Evolutionary conservation across 2,888 invertebrate species (phyloP), one percentile per base, ranked within the genome.

Genomic region (Anthoptus insignis): DNA sequence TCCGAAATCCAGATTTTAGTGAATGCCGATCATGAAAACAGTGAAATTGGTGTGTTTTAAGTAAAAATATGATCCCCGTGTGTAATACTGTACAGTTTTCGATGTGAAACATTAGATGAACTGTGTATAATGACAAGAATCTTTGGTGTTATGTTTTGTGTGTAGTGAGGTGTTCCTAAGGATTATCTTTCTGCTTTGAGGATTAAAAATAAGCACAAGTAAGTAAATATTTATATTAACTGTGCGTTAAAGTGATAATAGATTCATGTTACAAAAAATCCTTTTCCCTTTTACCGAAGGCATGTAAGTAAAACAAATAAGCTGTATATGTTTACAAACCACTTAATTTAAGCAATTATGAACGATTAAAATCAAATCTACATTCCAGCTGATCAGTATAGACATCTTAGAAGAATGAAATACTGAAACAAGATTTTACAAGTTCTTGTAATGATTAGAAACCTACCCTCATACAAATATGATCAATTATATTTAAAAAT

Each of bases 181-280:
- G 84, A 87, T 87, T 84, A 64, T 71, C 64, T 67, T 37, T 59
- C 70, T 67, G 77, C 71, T 85, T 75, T 79, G 84, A 73, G 88
- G 86, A 88, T 86, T 85, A 84, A 81, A 84, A 88, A 84, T 87
- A 89, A 84, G 78, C 79, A 77, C 82, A 85, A 80, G 92, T 92
- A 82, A 91, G 91, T 92, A 89, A 91, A 91, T 90, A 89, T 89
- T 89, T 86, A 87, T 77, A 67, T 73, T 80, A 75, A 69, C 53
- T 67, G 72, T 69, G 70, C 65, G 59, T 53, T 57, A 56, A 61
- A 52, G 39, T 39, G 37, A 32, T 56, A 53, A 56, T 16, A 61
- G 29, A 54, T 34, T 54, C 52, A 56, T 59, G 56, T 50, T 39
- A 24, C 56, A 9, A 1, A 53, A 13, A n/a, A 21, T 2, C 19